Conservation (phyloP, 2,888 invertebrate genomes). For the Sabatieria punctata region DNA sequence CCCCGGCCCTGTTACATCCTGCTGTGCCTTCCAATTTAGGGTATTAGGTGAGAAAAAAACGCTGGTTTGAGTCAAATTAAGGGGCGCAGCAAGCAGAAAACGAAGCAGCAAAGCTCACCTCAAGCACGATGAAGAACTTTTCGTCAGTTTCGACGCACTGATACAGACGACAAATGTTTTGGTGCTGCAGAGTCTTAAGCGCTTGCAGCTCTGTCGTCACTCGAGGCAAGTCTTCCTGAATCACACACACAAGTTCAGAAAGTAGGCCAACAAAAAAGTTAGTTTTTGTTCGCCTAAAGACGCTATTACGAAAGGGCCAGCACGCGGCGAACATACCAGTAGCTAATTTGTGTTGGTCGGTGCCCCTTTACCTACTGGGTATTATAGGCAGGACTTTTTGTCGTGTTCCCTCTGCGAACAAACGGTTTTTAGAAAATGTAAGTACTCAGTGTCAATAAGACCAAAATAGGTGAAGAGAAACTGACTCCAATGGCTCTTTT, state of each 20-base stretch:
- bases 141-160: constrained; percentile 58
- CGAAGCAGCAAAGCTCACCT: constrained; percentile 34
- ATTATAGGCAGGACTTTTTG: too few relatives aligned
- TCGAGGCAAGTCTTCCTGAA: constrained; percentile 52
- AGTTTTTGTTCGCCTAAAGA: too few relatives aligned
- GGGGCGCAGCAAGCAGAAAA: not conserved
- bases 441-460: constrained; percentile 6
- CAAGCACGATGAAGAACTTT: constrained; percentile 58
- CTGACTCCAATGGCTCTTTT: constrained; percentile 51
- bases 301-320: too few relatives aligned
- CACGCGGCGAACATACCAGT: too few relatives aligned
- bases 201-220: constrained; percentile 48
- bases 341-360: too few relatives aligned
- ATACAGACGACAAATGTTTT: constrained; percentile 57
- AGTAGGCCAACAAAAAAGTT: constrained; percentile 1
- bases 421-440: constrained; percentile 1
- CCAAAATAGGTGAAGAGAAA: constrained; percentile 9
- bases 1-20: too few relatives aligned
- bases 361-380: too few relatives aligned
- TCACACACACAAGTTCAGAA: constrained; percentile 10
- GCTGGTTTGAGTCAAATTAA: too few relatives aligned
- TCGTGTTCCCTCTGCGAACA: too few relatives aligned
- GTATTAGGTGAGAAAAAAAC: too few relatives aligned
- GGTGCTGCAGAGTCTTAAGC: constrained; percentile 50
- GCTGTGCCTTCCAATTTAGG: too few relatives aligned